A percentile compares a stretch with the other conserved stretches of the same genome.
phyloP scores from a whole-genome alignment of 2,888 invertebrate genomes.

The Protodeltote pygarga region DNA sequence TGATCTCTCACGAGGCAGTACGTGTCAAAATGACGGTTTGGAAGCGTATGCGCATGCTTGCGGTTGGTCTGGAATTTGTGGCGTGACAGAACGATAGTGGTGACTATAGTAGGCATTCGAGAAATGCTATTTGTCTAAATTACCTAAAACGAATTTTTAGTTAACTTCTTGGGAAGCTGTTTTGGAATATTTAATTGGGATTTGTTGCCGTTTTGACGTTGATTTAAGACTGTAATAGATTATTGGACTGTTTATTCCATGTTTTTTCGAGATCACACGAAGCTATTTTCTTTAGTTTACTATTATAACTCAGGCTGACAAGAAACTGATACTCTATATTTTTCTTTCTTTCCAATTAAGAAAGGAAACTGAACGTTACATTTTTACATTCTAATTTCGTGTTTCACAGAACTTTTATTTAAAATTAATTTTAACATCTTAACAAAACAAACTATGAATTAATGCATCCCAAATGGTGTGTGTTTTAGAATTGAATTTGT shows the following conservation, averaged over 20 bases:
- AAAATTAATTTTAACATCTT: conserved; percentile 53
- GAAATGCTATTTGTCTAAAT: conserved; percentile 37
- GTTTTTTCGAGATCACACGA: conserved; percentile 18
- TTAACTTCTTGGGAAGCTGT: conserved; percentile 12
- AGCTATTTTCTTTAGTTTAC: neutral
- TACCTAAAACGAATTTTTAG: conserved; percentile 25
- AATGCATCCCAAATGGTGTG: conserved; percentile 58
- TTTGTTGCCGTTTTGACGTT: conserved; percentile 13
- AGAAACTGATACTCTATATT: conserved; percentile 21
- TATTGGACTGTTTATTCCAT: neutral
- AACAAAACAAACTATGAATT: conserved; percentile 58
- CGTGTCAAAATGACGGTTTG: conserved; percentile 52
- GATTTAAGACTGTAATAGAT: conserved; percentile 2
- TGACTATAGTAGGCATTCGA: conserved; percentile 31
- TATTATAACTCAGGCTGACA: conserved; percentile 19
- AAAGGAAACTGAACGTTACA: conserved; percentile 12
- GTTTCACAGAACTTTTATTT: conserved; percentile 45
- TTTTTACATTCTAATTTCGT: conserved; percentile 31
- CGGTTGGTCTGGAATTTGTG: conserved; percentile 49
- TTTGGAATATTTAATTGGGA: conserved; percentile 4
- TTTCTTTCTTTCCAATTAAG: conserved; percentile 22
- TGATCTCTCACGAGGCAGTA: conserved; percentile 44
- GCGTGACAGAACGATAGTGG: conserved; percentile 34
- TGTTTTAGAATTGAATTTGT: conserved; percentile 61
- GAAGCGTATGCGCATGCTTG: conserved; percentile 48